phyloP scores from a whole-genome alignment of 2,113 vertebrate genomes.

The Lophura nycthemera region DNA sequence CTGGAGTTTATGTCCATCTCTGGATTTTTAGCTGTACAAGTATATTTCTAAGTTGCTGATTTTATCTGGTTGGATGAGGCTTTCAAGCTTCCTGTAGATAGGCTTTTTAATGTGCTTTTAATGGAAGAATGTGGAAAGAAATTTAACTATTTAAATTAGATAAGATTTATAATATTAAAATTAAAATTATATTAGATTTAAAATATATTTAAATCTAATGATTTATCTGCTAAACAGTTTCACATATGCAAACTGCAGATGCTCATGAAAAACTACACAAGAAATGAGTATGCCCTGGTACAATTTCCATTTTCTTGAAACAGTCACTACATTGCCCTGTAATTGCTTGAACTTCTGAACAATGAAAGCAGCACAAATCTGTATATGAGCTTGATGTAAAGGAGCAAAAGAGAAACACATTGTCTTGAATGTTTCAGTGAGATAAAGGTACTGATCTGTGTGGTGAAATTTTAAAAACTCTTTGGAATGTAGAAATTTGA shows the following conservation, averaged over 20 bases:
- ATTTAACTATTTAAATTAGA: not conserved
- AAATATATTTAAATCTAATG: not conserved
- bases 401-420: not conserved
- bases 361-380: not conserved
- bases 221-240: not conserved
- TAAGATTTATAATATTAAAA: too few species aligned
- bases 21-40: not conserved
- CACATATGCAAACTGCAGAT: not conserved
- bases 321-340: accelerated
- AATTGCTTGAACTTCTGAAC: not conserved
- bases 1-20: not conserved
- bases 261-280: not conserved
- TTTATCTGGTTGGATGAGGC: not conserved
- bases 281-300: not conserved
- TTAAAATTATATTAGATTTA: too few species aligned
- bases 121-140: not conserved
- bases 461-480: not conserved
- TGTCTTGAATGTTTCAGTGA: not conserved
- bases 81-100: not conserved
- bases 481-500: not conserved
- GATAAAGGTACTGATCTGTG: not conserved
- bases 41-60: not conserved
- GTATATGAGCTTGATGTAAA: not conserved
- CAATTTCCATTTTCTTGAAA: not conserved
- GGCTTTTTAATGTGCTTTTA: not conserved